Base-by-base conservation (phyloP, 2,888 invertebrate genomes). In the Pharmacophagus antenor region DNA sequence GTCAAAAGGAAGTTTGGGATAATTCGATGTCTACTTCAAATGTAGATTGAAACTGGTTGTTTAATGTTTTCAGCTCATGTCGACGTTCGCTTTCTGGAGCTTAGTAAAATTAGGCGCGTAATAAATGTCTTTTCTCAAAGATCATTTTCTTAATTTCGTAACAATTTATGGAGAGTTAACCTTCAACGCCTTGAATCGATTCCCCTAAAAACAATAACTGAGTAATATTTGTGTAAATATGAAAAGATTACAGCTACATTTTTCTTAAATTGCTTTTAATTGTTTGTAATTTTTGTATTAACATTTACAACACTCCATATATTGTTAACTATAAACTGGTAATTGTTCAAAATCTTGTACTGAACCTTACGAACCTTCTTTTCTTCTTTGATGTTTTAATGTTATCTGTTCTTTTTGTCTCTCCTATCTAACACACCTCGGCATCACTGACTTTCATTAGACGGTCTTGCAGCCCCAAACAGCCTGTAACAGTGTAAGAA, bases 91-190 rank as follows among this genome's bases (percentile, higher is more conserved):
- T 90, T 89, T 80, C 85, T 80, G 84, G 83, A 73, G 88, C 89
- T 90, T 89, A 85, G 88, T 90, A 89, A 79, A 82, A 79, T 80
- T 90, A 89, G 90, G 89, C 90, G 86, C 84, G 88, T 90, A 90
- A 90, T 90, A 85, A 84, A 89, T 90, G 90, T 90, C 84, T 85
- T 85, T 88, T 88, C 82, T 84, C 72, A 72, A 80, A 73, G 75
- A 77, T 80, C 77, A 74, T 73, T 75, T 80, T 80, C 73, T 70
- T 77, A 73, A 74, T 68, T 74, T 66, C 82, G 73, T 78, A 73
- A 80, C 80, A 82, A 77, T 81, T 74, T 73, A 75, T 81, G 78
- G 74, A 74, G 80, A 74, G 52, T 15, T 52, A 47, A 50, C 27
- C n/a, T 10, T 31, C 5, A 50, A 21, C 15, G 20, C 21, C 22